Evolutionary conservation across 2,888 invertebrate genomes (phyloP), one percentile per base, ranked within the genome.

Genomic region (Pollenia amentaria): DNA sequence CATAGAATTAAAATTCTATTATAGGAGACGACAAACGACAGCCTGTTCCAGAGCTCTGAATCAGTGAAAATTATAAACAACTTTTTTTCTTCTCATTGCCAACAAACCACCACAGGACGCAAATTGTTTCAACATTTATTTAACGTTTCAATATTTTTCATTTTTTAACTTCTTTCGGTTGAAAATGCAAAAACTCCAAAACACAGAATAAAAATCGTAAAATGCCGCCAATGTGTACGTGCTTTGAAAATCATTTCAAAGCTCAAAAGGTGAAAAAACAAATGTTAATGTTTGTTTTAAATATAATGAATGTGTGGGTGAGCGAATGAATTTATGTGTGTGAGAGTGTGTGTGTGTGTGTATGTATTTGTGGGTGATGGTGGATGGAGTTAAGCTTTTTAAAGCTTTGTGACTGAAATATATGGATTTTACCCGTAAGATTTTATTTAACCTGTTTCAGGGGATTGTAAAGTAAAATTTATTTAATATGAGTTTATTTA

Each of bases 211-310:
- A 75, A 64, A 70, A 72, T 86, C 84, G 76, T 84, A 85, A 85
- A 88, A 81, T 82, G 84, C 84, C 84, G 88, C 85, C 87, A 85
- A 65, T 82, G 81, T 87, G 85, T 84, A 88, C 83, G 82, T 75
- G 87, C 87, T 87, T 82, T 85, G 85, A 87, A 87, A 88, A 85
- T 81, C 81, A 87, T 87, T 87, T 87, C 85, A 87, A 87, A 87
- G 87, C 87, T 87, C 80, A 87, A 87, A 87, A 87, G 87, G 87
- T 87, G 87, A 87, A 86, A 86, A 87, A 82, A 86, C 82, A 82
- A 86, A 82, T 79, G 85, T 82, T 86, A 86, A 86, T 86, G 82
- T 86, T 86, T 86, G 75, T 78, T 77, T 78, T 85, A 44, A 82
- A 73, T 57, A 57, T 73, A 73, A 67, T 42, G 64, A 72, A 3